Conservation (phyloP, 2,797 vertebrate genomes). For the Pseudochirops corinnae region DNA sequence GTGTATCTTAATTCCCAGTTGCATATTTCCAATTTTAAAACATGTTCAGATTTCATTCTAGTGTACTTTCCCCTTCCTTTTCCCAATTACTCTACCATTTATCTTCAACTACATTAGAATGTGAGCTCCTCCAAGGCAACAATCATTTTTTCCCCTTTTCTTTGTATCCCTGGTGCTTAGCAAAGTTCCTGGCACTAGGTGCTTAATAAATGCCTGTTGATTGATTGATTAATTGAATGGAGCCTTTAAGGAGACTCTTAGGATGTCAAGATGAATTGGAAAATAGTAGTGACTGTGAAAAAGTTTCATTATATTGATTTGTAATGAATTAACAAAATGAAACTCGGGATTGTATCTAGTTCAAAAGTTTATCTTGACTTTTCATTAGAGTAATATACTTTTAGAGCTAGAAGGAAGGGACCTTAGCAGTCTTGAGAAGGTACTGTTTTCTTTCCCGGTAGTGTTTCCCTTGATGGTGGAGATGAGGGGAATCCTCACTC, state of each 20-base stretch:
- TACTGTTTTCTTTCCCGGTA: constrained; percentile 12
- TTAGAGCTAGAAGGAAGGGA: neutral
- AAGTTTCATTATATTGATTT: constrained; percentile 15
- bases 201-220: neutral
- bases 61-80: constrained; percentile 18
- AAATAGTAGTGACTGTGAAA: constrained; percentile 38
- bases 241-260: constrained; percentile 50
- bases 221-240: neutral
- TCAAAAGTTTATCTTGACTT: constrained; percentile 44
- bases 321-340: constrained; percentile 40
- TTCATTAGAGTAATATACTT: constrained; percentile 13
- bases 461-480: neutral
- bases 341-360: constrained; percentile 23
- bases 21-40: constrained; percentile 43
- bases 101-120: neutral
- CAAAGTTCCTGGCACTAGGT: neutral
- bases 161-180: neutral
- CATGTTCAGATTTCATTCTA: constrained; percentile 20
- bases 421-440: neutral
- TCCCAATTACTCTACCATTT: constrained; percentile 19
- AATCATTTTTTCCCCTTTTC: neutral
- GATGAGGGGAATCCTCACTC: neutral
- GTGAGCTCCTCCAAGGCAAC: neutral
- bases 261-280: constrained; percentile 51
- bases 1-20: no score